Base-by-base conservation (phyloP, 1,140 invertebrate genomes). In the Zaprionus africanus region DNA sequence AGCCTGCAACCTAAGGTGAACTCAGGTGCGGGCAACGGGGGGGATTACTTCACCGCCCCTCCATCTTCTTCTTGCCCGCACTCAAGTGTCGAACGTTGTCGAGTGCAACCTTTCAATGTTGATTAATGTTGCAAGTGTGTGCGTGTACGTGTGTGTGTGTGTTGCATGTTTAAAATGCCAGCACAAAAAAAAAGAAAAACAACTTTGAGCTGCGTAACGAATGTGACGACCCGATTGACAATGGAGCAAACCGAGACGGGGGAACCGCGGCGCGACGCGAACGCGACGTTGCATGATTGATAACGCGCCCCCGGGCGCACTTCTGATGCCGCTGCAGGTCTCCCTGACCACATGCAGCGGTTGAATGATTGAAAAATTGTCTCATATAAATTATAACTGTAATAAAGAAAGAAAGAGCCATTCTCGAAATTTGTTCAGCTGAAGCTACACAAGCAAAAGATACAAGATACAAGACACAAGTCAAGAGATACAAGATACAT, bases 321-420 rank as follows among this genome's bases (percentile, higher is more conserved):
- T 63, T 81, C 79, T 76, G 61, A 77, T 34, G 49, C 68, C 43
- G 54, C 38, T 46, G 41, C 51, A 26, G 57, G 4, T 67, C 72
- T 38, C 13, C 4, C 36, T 46, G 76, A 61, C 68, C 85, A 78
- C 83, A 83, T 83, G 84, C 76, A 68, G 85, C 66, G 56, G 58
- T 43, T 22, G 77, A 67, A 57, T 64, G 75, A 79, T 90, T 88
- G 84, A 88, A 90, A 88, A 84, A 88, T 88, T 72, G 84, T 75
- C 81, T 90, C 85, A 90, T 63, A 88, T 88, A 88, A 88, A 88
- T 88, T 88, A 88, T 88, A 88, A 90, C 84, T 90, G 84, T 88
- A 90, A 88, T 88, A 90, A 84, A 81, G 64, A 57, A 62, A 28
- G 49, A 53, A 31, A 56, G 34, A 71, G 13, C 15, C 3, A 46